Percentiles rank a stretch among this genome's conserved stretches.
These are phyloP conservation scores for Sternotherus odoratus DNA, from an alignment of 2,797 vertebrate genomes.

Conservation along the genomic window DNA sequence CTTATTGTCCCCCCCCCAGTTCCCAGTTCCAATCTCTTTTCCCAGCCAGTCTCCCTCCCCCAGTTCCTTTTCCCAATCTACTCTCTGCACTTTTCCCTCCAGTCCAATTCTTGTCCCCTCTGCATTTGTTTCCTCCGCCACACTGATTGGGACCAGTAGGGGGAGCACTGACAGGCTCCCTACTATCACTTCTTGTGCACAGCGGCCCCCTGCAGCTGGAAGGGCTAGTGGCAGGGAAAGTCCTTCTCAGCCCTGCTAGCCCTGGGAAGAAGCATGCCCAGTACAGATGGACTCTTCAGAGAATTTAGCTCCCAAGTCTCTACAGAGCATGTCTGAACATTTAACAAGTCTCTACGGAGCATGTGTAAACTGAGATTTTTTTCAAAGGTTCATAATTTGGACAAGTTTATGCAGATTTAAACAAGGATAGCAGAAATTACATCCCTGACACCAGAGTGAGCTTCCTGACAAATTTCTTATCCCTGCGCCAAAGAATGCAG, in stretches of 20 bases:
- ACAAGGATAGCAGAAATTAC: background rate
- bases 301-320: background rate
- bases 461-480: background rate
- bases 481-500: background rate
- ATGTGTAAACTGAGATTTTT: background rate
- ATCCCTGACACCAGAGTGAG: background rate
- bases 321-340: background rate
- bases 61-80: background rate
- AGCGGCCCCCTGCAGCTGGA: background rate
- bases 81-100: background rate
- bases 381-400: background rate
- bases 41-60: background rate
- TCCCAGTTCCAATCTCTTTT: background rate
- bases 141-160: background rate
- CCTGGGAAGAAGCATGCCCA: background rate
- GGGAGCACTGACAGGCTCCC: background rate
- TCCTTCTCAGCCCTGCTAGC: background rate
- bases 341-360: background rate
- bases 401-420: background rate
- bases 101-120: background rate
- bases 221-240: background rate
- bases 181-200: background rate
- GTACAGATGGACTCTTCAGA: background rate
- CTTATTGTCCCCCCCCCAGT: background rate
- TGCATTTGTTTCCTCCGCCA: background rate